Base-by-base conservation (phyloP, 2,113 vertebrate species). In the Protomyctophum bolini region DNA sequence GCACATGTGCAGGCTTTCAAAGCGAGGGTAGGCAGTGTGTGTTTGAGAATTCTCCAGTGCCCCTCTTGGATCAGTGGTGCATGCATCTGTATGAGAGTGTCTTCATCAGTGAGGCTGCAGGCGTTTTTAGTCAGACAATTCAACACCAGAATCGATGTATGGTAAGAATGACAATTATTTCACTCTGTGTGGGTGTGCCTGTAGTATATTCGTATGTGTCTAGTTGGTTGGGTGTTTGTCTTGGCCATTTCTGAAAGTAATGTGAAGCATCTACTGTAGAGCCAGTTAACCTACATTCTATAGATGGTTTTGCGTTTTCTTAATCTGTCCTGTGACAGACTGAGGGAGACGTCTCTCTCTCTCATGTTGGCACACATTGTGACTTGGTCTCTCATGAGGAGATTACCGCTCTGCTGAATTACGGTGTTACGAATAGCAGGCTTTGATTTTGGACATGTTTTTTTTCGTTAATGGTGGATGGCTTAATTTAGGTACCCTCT, bases 141-240 rank as follows among this genome's bases (percentile, higher is more conserved):
- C 68, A 67, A 55, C 82, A 80, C 75, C 83, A 86, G 84, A 68
- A 87, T 68, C 77, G 67, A 91, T 91, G 90, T 91, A 91, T 70
- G 90, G 90, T 91, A 91, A 91, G 90, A 74, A 81, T 60, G 70
- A 56, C 45, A 57, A 8, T 33, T 56, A 12, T 58, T 65, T 29
- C 57, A 51, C 41, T 9, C 12, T 63, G 41, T 28, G 69, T 33
- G 45, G 57, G 49, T 70, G 11, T 46, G 10, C 49, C 41, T 48
- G 57, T 29, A 41, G n/a, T 62, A 47, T 72, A 33, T 59, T 29
- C 76, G 61, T 72, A 21, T 79, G 54, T 75, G 15, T 70, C 21
- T 21, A 21, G 21, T 21, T 21, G 14, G 7, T 61, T 52, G 47
- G 51, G 56, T 75, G 62, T 70, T 15, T 83, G 52, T 56, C 28